Percentiles rank a stretch among this genome's conserved stretches.
These are phyloP conservation scores for Tetrao urogallus DNA, from an alignment of 2,113 vertebrate species.

Conservation along the genomic window DNA sequence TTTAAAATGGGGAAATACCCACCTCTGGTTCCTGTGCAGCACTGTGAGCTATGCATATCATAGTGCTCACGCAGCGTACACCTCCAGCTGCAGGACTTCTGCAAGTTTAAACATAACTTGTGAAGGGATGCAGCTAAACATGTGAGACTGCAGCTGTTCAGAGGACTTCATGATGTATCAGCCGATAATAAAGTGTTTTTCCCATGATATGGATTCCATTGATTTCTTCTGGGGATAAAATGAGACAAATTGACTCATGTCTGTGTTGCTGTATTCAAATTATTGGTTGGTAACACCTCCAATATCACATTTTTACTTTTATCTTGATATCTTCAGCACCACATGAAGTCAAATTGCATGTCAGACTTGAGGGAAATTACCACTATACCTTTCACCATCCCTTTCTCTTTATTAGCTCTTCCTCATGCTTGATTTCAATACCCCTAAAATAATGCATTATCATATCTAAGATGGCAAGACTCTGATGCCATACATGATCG, in stretches of 20 bases:
- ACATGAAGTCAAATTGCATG: not conserved
- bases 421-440: not conserved
- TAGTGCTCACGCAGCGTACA: not conserved
- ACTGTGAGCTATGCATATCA: not conserved
- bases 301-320: not conserved
- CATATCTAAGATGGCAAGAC: not conserved
- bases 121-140: not conserved
- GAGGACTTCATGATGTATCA: not conserved
- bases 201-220: not conserved
- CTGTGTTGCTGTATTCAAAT: not conserved
- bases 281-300: not conserved
- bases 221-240: not conserved
- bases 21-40: not conserved
- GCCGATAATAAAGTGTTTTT: not conserved
- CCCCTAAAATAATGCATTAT: not conserved
- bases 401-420: not conserved
- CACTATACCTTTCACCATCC: not conserved
- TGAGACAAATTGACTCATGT: not conserved
- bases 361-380: not conserved
- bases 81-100: not conserved
- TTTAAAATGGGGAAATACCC: not conserved
- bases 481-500: not conserved
- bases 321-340: not conserved
- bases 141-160: not conserved
- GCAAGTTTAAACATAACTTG: not conserved